phyloP scores from a whole-genome alignment of 2,113 vertebrate genomes.

The Drymodes brunneopygia region DNA sequence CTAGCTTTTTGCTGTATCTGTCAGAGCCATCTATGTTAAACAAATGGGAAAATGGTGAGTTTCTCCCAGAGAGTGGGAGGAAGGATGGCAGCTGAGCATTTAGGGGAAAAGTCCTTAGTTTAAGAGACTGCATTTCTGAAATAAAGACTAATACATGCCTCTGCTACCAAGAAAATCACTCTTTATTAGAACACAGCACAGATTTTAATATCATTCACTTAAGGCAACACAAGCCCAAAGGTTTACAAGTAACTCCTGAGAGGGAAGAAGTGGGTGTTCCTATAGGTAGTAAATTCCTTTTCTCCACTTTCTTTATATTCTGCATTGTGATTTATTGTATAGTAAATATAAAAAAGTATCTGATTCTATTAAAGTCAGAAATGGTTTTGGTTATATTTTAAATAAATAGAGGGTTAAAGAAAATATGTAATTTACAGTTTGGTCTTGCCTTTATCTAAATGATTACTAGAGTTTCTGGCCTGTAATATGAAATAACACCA shows the following conservation, averaged over 20 bases:
- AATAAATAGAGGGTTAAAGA: not conserved
- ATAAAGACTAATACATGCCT: not conserved
- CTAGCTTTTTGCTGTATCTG: rapidly evolving
- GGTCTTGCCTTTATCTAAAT: not conserved
- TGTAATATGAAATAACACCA: not conserved
- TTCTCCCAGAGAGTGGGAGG: not conserved
- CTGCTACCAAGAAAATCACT: not conserved
- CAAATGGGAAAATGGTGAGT: rapidly evolving
- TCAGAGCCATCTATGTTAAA: not conserved
- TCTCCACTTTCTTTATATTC: not conserved
- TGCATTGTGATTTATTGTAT: not conserved
- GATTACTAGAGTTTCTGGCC: not conserved
- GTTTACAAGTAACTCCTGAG: not conserved
- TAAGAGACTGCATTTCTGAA: not conserved
- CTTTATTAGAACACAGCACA: not conserved
- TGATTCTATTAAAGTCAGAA: not conserved
- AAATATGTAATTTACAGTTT: not conserved
- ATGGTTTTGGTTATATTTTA: not conserved
- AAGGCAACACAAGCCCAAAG: not conserved
- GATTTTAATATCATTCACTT: not conserved
- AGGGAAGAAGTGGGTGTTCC: not conserved
- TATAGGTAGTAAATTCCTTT: not conserved
- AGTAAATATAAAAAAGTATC: not conserved
- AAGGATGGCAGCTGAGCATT: not conserved
- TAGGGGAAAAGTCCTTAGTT: not conserved